Base-by-base conservation (phyloP, 92 coral and sea anemone species). In the Umimayanthus chanpuru region DNA sequence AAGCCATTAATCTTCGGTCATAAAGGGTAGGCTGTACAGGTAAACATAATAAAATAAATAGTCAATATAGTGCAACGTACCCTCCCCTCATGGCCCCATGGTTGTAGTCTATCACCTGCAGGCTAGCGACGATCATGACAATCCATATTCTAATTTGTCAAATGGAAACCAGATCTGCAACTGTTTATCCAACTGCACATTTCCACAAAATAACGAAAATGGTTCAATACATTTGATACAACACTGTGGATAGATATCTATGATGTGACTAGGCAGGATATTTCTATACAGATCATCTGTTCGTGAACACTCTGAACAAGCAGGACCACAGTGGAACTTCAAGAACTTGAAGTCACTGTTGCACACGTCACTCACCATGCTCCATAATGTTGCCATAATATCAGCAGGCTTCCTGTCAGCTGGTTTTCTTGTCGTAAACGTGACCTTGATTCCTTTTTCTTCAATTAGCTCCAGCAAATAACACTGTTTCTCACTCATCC, bases 281-380 rank as follows among this genome's bases (percentile, higher is more conserved):
- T 32, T 74, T 32, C 23, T 36, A 4, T 0, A 10, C 3, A 29
- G 49, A 74, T 21, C 50, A 74, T 11, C 77, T 73, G 43, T 38
- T 39, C 20, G 79, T 3, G 50, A 74, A 21, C 79, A 74, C 44
- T 32, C 23, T 5, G 66, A 65, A n/a, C 88, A 85, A 12, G 88
- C 79, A 25, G 88, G 88, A 56, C 88, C 88, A 72, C 88, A 85
- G 43, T 43, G 28, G 32, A 85, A 40, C 26, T 85, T 85, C 44
- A 85, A 32, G 41, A 85, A 85, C 65, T 85, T 85, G 80, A 85
- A 85, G 77, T 85, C 55, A 47, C 77, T 32, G 41, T 77, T 55
- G 65, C 88, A 85, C 4, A 85, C 77, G 25, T 85, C 88, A 25
- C 65, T 85, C 43, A 85, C 88, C 36, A 71, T 71, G 28, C 77